Evolutionary conservation across 2,797 vertebrate species (phyloP).

Genomic region (Paguma larvata): DNA sequence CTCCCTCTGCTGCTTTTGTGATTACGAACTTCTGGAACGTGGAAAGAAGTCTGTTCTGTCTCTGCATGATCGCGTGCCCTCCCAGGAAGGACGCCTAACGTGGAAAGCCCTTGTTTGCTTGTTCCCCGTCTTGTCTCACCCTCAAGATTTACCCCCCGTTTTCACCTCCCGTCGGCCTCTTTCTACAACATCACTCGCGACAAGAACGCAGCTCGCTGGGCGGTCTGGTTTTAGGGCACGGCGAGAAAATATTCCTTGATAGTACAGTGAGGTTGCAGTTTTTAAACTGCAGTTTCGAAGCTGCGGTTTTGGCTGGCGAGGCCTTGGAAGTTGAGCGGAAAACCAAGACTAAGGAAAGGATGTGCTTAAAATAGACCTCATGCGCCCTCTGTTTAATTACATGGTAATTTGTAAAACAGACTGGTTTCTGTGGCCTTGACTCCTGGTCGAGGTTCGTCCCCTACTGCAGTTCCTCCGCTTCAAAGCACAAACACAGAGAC

Average conservation of each 20-base stretch:
- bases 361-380: conserved; percentile 74
- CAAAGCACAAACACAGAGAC: neutral
- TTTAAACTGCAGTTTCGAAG: conserved; percentile 69
- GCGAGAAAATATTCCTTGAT: conserved; percentile 50
- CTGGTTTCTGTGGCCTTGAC: conserved; percentile 33
- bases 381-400: conserved; percentile 63
- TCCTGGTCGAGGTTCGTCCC: neutral
- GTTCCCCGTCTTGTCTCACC: conserved; percentile 24
- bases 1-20: neutral
- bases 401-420: conserved; percentile 66
- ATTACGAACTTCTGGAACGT: neutral
- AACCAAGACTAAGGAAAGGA: conserved; percentile 60
- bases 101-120: neutral
- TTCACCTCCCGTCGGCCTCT: conserved; percentile 68
- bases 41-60: conserved; percentile 37
- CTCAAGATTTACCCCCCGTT: neutral
- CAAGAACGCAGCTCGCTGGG: neutral
- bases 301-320: conserved; percentile 61
- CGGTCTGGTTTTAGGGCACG: neutral
- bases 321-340: neutral
- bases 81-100: neutral
- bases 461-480: neutral
- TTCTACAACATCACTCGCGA: neutral
- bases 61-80: neutral
- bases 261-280: conserved; percentile 54